A percentile compares a stretch with the other conserved stretches of the same genome.
These are phyloP conservation scores for Drosophila cognata DNA, from an alignment of 2,888 invertebrate genomes.

Conservation along the genomic window DNA sequence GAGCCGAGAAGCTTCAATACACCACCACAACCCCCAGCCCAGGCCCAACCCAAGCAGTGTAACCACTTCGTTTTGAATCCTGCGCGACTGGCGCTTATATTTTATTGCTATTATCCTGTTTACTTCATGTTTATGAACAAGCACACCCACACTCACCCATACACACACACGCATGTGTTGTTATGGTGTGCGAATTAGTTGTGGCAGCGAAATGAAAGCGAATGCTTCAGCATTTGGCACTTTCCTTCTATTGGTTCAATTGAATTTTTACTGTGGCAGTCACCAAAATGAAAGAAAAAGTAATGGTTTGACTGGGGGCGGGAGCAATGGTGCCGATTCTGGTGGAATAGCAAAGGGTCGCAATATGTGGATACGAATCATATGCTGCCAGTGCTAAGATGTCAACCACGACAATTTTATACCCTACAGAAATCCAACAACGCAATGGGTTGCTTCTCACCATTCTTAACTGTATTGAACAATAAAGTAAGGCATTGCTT, in stretches of 20 bases:
- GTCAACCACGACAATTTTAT: slow-evolving; percentile 32
- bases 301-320: slow-evolving; percentile 1
- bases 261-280: slow-evolving; percentile 66
- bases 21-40: slow-evolving; percentile 1
- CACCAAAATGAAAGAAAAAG: slow-evolving; percentile 29
- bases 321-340: not conserved
- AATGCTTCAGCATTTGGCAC: slow-evolving; percentile 48
- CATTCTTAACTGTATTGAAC: not conserved
- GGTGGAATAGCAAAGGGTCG: slow-evolving; percentile 32
- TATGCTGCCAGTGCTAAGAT: slow-evolving; percentile 49
- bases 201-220: slow-evolving; percentile 72
- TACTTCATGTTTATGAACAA: slow-evolving; percentile 80
- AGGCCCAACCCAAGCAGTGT: slow-evolving; percentile 13
- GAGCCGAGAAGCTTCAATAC: slow-evolving; percentile 3
- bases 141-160: slow-evolving; percentile 43
- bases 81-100: slow-evolving; percentile 74
- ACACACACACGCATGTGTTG: slow-evolving; percentile 31
- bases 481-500: not conserved
- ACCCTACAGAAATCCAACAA: slow-evolving; percentile 9
- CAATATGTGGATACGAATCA: slow-evolving; percentile 41
- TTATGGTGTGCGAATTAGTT: slow-evolving; percentile 82
- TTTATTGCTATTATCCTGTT: slow-evolving; percentile 84
- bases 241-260: slow-evolving; percentile 59
- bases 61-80: slow-evolving; percentile 57
- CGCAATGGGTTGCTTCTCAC: not conserved